Base-by-base conservation (phyloP, 2,888 invertebrate species). In the Linnaemya vulpina region DNA sequence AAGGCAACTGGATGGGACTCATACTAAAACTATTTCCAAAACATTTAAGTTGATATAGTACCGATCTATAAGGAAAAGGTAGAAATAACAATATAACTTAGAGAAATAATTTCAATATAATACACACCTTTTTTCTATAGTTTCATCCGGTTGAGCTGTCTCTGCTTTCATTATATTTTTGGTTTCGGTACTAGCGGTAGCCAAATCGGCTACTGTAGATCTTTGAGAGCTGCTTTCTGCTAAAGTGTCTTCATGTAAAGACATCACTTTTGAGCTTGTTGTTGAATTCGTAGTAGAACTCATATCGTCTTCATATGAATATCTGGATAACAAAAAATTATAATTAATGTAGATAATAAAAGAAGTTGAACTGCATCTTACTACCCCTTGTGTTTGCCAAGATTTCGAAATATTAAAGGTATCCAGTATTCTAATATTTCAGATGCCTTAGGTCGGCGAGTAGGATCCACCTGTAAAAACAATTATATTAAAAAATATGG, bases 361-460 rank as follows among this genome's bases (percentile, higher is more conserved):
- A 38, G n/a, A 38, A 25, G 22, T 43, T 22, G 9, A 22, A 63
- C 2, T 63, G 10, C 15, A 30, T 35, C 35, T 20, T 17, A 1
- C 15, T 84, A 92, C 91, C 93, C 93, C 78, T 91, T 91, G 71
- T 92, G 90, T 83, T 92, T 92, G 49, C 92, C 91, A 1, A 93
- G 88, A 86, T 90, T 92, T 15, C 91, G 89, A 87, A 92, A 91
- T 83, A 94, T 92, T 55, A 93, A 89, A 0, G 94, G 94, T 81
- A 94, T 92, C 89, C 93, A 92, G 58, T 92, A 92, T 73, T 94
- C 93, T 73, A 94, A 90, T 4, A 95, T 93, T 88, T 95, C 94
- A 43, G 93, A 92, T 0, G 96, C 95, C 1, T 94, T 93, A 0
- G 96, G 96, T 75, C 96, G 91, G 30, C 93, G 91, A 30, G 93